Base-by-base conservation (phyloP, 2,888 invertebrate species). In the Epicampocera succincta region DNA sequence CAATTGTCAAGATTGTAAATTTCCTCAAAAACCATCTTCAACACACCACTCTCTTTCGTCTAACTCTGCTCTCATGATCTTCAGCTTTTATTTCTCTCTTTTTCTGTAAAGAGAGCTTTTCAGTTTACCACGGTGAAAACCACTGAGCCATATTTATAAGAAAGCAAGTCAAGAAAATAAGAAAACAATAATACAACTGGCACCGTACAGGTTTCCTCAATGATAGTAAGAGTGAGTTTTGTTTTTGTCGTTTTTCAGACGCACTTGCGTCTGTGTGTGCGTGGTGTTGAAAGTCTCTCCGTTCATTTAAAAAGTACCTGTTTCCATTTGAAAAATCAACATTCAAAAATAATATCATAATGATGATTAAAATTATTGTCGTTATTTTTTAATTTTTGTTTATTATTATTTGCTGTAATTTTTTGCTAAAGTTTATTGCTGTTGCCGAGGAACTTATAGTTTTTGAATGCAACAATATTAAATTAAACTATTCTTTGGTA, bases 151-250 rank as follows among this genome's bases (percentile, higher is more conserved):
- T 74, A 40, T 54, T 46, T 19, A 38, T 38, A 38, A 52, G 9
- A 69, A 61, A 17, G 50, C 2, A 68, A 48, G 33, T 33, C 12
- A 19, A n/a, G 25, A 56, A 25, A 48, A 29, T n/a, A 52, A 60
- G 21, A 69, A 78, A 25, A 60, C 33, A 58, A 74, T 17, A 66
- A 44, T 78, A 82, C 82, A 71, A 82, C 78, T 75, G 78, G 82
- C 66, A 78, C 74, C 74, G 74, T 82, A 74, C 82, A 66, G 74
- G 82, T 78, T 82, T 78, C 74, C 74, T 82, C 78, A 78, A 56
- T 44, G 82, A 82, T 82, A 79, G 80, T 75, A 78, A 80, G 80
- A 80, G 80, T 83, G 76, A 83, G 56, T 69, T 61, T 69, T 68
- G 44, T 68, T 25, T 44, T 61, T 44, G 29, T 8, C 12, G 12